Percentiles rank a stretch among this genome's conserved stretches.
Conservation (phyloP, 2,888 invertebrate species). For the Myathropa florea region DNA sequence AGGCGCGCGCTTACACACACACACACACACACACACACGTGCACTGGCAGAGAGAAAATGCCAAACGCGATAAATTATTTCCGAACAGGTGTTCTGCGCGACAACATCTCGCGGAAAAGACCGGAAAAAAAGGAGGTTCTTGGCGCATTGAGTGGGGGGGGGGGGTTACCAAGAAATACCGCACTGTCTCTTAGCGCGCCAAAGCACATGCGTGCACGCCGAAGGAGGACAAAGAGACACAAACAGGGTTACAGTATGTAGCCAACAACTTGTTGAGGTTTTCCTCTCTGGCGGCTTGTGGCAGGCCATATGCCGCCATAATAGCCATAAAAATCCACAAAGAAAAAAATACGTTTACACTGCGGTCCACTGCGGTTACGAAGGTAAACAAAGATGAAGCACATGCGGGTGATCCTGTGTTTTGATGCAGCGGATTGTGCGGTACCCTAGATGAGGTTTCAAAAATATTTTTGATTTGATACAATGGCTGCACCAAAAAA, state of each 20-base stretch:
- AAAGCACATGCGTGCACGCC: slow-evolving; percentile 29
- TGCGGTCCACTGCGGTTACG: not conserved
- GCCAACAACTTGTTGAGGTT: slow-evolving; percentile 61
- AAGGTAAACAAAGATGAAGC: not conserved
- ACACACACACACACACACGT: not conserved
- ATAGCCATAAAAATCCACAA: slow-evolving; percentile 30
- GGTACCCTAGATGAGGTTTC: not conserved
- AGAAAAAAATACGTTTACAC: not conserved
- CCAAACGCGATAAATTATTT: slow-evolving; percentile 69
- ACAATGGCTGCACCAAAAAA: no score
- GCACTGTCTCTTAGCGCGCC: slow-evolving; percentile 26
- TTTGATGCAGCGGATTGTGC: not conserved
- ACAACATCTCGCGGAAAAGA: slow-evolving; percentile 64
- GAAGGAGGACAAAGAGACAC: not conserved
- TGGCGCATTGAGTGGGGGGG: slow-evolving; percentile 6
- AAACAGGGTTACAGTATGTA: slow-evolving; percentile 4
- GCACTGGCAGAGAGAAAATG: slow-evolving; percentile 1
- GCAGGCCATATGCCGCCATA: slow-evolving; percentile 65
- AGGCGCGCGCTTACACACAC: slow-evolving; percentile 7
- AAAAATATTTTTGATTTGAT: no score
- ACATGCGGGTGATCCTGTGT: not conserved
- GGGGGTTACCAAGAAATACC: slow-evolving; percentile 25
- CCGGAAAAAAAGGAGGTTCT: slow-evolving; percentile 59
- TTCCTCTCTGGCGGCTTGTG: slow-evolving; percentile 39
- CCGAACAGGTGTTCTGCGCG: slow-evolving; percentile 70